phyloP scores from a whole-genome alignment of 1,140 invertebrate genomes.

The Hydropsyche tenuis region DNA sequence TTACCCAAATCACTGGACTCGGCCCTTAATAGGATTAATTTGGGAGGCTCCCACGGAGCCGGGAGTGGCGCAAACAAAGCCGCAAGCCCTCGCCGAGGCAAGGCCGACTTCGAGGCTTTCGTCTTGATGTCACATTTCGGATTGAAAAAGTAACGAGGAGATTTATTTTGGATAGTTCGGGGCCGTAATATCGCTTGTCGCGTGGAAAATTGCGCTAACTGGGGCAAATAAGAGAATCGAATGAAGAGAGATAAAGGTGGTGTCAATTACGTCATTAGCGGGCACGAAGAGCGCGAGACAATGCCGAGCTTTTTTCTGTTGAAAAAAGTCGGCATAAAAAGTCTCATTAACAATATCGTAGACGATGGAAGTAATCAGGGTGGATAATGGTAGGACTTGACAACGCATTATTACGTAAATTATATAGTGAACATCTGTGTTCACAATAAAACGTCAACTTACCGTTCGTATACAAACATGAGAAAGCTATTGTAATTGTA shows the following conservation, averaged over 20 bases:
- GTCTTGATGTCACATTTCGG: no score
- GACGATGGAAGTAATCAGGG: not conserved
- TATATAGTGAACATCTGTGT: not conserved
- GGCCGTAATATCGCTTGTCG: not conserved
- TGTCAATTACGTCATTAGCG: constrained; percentile 17
- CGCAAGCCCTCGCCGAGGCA: not conserved
- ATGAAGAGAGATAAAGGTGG: not conserved
- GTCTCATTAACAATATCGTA: not conserved
- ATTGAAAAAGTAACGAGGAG: no score
- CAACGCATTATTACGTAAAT: not conserved
- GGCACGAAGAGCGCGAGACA: not conserved
- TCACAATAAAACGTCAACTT: not conserved
- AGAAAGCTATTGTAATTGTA: no score
- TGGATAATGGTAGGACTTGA: not conserved
- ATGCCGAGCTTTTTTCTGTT: not conserved
- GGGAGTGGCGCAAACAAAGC: constrained; percentile 12
- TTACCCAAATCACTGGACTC: constrained; percentile 20
- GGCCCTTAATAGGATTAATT: constrained; percentile 21
- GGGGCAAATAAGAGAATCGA: not conserved
- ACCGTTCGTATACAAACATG: not conserved
- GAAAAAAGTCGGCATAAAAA: not conserved
- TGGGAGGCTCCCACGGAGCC: not conserved
- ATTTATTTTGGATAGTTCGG: no score
- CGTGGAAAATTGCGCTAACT: constrained; percentile 2
- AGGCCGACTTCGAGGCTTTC: no score